phyloP scores from a whole-genome alignment of 2,113 vertebrate species.

The Nipponia nippon region DNA sequence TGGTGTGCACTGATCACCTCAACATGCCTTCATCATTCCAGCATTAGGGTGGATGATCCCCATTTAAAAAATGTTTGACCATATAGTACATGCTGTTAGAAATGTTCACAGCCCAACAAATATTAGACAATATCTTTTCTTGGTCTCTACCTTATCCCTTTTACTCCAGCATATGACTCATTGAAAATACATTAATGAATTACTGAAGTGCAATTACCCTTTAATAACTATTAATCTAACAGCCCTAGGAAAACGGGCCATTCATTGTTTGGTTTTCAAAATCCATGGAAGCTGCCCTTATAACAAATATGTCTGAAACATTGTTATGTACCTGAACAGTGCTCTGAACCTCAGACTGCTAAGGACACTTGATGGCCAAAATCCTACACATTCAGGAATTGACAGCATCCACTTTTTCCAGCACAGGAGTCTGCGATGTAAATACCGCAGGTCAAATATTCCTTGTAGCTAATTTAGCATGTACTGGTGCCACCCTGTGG shows the following conservation, averaged over 20 bases:
- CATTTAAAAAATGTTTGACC: neutral
- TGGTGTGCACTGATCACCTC: neutral
- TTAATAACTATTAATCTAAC: neutral
- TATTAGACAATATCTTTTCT: neutral
- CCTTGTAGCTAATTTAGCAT: accelerated
- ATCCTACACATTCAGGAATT: accelerated
- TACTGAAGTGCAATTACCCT: neutral
- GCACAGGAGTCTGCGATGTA: accelerated
- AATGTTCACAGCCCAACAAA: neutral
- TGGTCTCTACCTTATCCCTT: neutral
- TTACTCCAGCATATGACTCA: neutral
- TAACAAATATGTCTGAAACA: neutral
- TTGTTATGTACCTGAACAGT: neutral
- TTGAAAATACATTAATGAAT: neutral
- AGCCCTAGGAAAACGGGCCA: neutral
- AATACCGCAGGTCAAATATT: neutral
- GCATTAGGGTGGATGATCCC: neutral
- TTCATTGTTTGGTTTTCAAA: neutral
- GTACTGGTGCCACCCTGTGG: neutral
- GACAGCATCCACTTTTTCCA: neutral
- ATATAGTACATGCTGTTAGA: neutral
- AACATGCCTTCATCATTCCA: neutral
- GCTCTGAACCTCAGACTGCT: neutral
- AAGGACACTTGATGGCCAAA: neutral
- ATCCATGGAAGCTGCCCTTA: neutral